Evolutionary conservation across 2,113 vertebrate genomes (phyloP), one percentile per base, ranked within the genome.

Genomic region (Podocnemis expansa): DNA sequence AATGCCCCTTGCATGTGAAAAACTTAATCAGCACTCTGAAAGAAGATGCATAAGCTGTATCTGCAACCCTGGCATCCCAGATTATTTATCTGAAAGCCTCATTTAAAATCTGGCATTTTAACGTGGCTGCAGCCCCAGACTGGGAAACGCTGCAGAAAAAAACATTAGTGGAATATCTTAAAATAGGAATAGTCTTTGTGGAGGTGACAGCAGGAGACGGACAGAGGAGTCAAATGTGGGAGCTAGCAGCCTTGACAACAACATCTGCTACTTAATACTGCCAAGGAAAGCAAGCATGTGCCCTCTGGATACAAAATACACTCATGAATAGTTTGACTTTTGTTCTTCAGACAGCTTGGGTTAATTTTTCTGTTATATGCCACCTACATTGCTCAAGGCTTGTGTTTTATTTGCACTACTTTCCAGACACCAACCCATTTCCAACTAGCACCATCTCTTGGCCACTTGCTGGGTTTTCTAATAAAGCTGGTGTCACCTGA

Each of bases 201-300:
- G 81, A 31, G 12, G 1, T 0, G 1, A 83, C 78, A 83, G 85
- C 0, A 0, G 5, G 47, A 49, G 45, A 60, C 0, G 73, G 47
- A 17, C 6, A 8, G 31, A 49, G 34, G 24, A 21, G 29, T 5
- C 31, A 21, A 49, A 27, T n/a, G 38, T 22, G n/a, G 19, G 19
- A n/a, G 34, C 1, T 3, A 55, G 38, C 41, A 45, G 54, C 19
- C 34, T 4, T 10, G 70, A 47, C 41, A 56, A 47, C 41, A 56
- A 52, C 43, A 34, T 11, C 47, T 27, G 5, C 49, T 43, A 8
- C 52, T 0, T 13, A 43, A 47, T 56, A 89, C 8, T 88, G 67
- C 51, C 54, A 51, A 5, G 1, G 13, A 55, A 60, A 45, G 27
- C 49, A 52, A 22, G 56, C 0, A 0, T 13, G 31, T 3, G 17